Evolutionary conservation across 2,113 vertebrate species (phyloP).

Genomic region (Petroica traversi): DNA sequence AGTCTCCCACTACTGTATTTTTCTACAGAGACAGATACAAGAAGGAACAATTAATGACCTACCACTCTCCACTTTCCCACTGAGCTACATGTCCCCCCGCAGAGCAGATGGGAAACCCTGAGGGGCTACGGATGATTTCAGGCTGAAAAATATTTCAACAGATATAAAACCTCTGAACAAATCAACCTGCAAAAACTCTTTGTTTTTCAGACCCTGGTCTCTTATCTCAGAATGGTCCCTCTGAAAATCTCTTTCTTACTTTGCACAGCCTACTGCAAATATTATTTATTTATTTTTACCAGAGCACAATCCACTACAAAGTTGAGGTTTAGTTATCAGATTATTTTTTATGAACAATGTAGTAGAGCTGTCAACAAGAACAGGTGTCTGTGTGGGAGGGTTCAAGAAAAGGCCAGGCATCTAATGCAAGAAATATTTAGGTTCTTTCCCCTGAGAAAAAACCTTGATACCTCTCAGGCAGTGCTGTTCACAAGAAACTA

Average conservation of each 20-base stretch:
- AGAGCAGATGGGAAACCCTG: not conserved
- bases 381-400: not conserved
- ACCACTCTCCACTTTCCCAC: not conserved
- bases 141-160: not conserved
- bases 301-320: not conserved
- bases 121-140: not conserved
- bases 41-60: not conserved
- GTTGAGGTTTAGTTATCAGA: not conserved
- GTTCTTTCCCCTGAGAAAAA: constrained; percentile 55
- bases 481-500: not conserved
- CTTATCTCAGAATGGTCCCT: not conserved
- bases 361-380: constrained; percentile 9
- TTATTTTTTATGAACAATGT: not conserved
- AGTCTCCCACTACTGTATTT: not conserved
- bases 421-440: constrained; percentile 31
- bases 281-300: not conserved
- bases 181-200: not conserved
- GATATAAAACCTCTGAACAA: not conserved
- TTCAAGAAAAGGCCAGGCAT: constrained; percentile 19
- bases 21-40: not conserved
- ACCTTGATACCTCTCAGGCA: constrained; percentile 51
- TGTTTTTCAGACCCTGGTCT: not conserved
- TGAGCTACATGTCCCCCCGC: fast-evolving
- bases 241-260: not conserved
- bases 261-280: not conserved